These are phyloP conservation scores for Glaucopsyche alexis DNA, from an alignment of 2,888 invertebrate genomes.

Conservation along the genomic window DNA sequence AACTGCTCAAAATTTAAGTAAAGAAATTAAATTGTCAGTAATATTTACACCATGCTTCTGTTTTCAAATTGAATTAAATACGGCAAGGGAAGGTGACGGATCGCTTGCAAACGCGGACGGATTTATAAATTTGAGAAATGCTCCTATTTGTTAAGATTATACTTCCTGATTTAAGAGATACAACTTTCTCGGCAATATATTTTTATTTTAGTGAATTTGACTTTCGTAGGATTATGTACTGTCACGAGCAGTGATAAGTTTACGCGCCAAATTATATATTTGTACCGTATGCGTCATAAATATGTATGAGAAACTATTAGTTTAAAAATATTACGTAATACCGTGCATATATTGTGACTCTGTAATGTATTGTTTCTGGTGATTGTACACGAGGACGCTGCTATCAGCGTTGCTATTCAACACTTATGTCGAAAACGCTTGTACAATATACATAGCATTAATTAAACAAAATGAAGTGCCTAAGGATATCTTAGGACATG, in stretches of 20 bases:
- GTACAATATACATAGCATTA: no score
- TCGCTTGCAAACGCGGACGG: conserved; percentile 12
- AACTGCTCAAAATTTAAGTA: not conserved
- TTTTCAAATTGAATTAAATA: conserved; percentile 21
- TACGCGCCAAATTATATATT: no score
- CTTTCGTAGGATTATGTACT: not conserved
- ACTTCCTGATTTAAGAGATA: conserved; percentile 15
- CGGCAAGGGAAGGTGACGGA: conserved; percentile 19
- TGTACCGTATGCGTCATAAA: no score
- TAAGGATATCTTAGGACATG: no score
- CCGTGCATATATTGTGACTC: no score
- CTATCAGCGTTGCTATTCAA: no score
- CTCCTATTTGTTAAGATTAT: conserved; percentile 26
- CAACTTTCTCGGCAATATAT: not conserved
- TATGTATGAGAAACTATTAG: no score
- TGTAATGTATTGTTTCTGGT: no score
- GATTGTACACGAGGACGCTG: no score
- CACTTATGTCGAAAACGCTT: no score
- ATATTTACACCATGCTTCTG: conserved; percentile 12
- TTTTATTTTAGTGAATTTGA: conserved; percentile 1
- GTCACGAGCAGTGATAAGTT: not conserved
- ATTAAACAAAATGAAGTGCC: no score
- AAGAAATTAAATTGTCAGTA: not conserved
- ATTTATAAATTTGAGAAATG: conserved; percentile 27
- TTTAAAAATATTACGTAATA: no score